Conservation (phyloP, 2,888 invertebrate genomes). For the Terebella lapidaria region DNA sequence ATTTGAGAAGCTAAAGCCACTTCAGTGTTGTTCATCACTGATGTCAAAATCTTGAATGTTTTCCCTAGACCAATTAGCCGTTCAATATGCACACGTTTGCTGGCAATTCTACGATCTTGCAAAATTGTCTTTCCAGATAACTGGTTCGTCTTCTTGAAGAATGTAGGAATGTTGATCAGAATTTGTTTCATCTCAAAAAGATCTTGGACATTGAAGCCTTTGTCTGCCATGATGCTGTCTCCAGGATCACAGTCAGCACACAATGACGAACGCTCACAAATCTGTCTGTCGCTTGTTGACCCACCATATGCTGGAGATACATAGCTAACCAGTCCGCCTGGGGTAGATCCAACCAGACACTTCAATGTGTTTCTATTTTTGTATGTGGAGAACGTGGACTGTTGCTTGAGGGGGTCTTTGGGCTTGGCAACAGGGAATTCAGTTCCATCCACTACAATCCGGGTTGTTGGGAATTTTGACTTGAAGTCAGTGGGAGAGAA, state of each 20-base stretch:
- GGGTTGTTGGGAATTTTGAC: constrained; percentile 24
- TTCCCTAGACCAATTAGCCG: constrained; percentile 23
- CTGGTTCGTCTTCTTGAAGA: constrained; percentile 25
- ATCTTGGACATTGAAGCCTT: too few relatives aligned
- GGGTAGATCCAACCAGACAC: constrained; percentile 22
- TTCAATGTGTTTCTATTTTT: constrained; percentile 32
- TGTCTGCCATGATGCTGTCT: constrained; percentile 17
- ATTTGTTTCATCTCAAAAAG: constrained; percentile 21
- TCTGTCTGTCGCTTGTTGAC: constrained; percentile 25
- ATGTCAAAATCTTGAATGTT: constrained; percentile 12
- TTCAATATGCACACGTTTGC: constrained; percentile 26
- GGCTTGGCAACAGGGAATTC: constrained; percentile 29
- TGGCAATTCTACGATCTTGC: constrained; percentile 21
- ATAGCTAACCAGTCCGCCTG: constrained; percentile 26
- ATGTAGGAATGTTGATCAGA: constrained; percentile 25
- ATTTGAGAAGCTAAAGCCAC: constrained; percentile 1
- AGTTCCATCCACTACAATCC: constrained; percentile 28
- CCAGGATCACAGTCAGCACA: constrained; percentile 1
- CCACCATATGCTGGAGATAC: constrained; percentile 30
- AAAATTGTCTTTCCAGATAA: constrained; percentile 14
- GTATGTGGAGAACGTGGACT: constrained; percentile 28
- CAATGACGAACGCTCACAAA: constrained; percentile 9
- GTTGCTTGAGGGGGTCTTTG: constrained; percentile 22
- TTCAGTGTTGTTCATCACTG: constrained; percentile 8
- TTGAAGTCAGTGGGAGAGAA: constrained; percentile 25